These are phyloP conservation scores for Paedocypris micromegethes DNA, from an alignment of 2,797 vertebrate genomes.

Conservation along the genomic window DNA sequence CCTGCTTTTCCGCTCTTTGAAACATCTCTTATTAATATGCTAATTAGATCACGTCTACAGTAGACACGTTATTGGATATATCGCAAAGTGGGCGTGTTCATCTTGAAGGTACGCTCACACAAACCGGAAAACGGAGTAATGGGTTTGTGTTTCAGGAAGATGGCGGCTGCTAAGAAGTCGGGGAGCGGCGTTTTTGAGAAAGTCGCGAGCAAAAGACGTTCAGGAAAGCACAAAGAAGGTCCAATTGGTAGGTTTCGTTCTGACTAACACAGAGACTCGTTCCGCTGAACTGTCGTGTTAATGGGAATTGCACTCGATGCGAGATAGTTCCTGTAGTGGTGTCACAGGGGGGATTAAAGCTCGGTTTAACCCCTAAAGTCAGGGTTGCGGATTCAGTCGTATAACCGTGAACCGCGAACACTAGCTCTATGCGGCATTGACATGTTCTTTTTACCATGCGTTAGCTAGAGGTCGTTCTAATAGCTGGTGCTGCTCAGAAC, in stretches of 20 bases:
- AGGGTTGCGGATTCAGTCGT: background rate
- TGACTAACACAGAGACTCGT: background rate
- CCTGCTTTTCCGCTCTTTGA: no score
- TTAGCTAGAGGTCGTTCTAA: no score
- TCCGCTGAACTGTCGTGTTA: background rate
- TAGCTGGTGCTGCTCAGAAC: no score
- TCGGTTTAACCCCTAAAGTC: background rate
- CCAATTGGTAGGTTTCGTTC: constrained; percentile 61
- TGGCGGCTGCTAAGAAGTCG: constrained; percentile 69
- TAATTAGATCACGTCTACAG: no score
- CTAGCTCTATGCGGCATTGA: no score
- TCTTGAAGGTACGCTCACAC: constrained; percentile 25
- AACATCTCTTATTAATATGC: no score
- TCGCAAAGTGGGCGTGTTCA: constrained; percentile 45
- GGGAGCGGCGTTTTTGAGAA: constrained; percentile 60
- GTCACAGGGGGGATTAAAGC: constrained; percentile 22
- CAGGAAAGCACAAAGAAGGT: constrained; percentile 64
- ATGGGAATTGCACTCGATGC: background rate
- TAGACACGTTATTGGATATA: constrained; percentile 46
- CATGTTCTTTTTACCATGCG: no score
- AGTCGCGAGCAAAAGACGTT: constrained; percentile 64
- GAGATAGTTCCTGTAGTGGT: constrained; percentile 12
- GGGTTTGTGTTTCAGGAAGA: constrained; percentile 61
- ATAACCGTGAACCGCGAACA: background rate
- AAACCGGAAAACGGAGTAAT: constrained; percentile 48